phyloP scores from a whole-genome alignment of 2,113 vertebrate species.

The Cryptoleucopteryx plumbea region DNA sequence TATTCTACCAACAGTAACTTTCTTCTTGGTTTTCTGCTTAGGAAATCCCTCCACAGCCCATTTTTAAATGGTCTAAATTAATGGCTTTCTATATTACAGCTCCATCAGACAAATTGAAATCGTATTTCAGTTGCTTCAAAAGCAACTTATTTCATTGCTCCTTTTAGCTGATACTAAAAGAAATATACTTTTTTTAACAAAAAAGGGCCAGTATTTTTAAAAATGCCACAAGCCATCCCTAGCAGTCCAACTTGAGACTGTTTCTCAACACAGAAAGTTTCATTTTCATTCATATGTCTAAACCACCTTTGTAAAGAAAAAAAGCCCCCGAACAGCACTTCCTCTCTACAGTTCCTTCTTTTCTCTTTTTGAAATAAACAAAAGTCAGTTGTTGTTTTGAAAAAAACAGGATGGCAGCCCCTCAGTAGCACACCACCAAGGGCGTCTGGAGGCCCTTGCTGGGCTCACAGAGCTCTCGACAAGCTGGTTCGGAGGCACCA shows the following conservation, averaged over 20 bases:
- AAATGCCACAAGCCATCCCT: not conserved
- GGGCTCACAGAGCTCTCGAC: not conserved
- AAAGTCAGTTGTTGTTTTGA: not conserved
- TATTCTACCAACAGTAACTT: not conserved
- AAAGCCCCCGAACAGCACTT: not conserved
- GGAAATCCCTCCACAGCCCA: not conserved
- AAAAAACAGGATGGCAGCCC: not conserved
- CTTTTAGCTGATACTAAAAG: not conserved
- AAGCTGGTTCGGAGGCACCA: accelerated
- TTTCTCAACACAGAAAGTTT: slow-evolving; percentile 24
- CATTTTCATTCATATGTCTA: slow-evolving; percentile 14
- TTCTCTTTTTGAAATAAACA: slow-evolving; percentile 1
- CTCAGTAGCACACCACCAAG: not conserved
- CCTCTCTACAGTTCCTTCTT: slow-evolving; percentile 46
- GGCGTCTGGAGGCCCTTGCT: not conserved
- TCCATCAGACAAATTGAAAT: not conserved
- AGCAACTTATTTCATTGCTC: not conserved
- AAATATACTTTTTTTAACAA: not conserved
- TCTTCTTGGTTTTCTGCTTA: not conserved
- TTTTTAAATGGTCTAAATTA: not conserved
- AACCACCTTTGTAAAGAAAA: not conserved
- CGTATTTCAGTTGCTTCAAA: not conserved
- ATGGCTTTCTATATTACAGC: not conserved
- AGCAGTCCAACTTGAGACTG: not conserved
- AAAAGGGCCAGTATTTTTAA: not conserved